phyloP scores from a whole-genome alignment of 2,888 invertebrate genomes.

The Ormyrus pomaceus region DNA sequence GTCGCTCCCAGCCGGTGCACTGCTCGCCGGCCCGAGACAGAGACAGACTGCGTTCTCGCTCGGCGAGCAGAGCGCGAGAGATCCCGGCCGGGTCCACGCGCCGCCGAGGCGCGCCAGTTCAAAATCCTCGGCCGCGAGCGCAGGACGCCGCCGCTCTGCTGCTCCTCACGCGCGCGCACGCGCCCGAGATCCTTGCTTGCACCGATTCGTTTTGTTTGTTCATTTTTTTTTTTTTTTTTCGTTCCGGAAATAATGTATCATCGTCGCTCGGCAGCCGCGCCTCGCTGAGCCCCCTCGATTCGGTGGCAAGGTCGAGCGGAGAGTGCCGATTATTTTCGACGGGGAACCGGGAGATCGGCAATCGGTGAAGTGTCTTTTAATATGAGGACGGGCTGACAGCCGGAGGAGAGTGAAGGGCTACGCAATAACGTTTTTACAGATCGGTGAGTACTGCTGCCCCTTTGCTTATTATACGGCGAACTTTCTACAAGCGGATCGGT shows the following conservation, averaged over 20 bases:
- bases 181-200: background rate
- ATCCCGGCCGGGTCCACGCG: slow-evolving; percentile 23
- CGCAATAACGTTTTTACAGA: background rate
- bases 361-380: slow-evolving; percentile 5
- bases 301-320: too few relatives aligned
- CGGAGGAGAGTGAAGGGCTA: background rate
- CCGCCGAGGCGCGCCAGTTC: slow-evolving; percentile 56
- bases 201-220: background rate
- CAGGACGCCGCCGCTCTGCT: slow-evolving; percentile 54
- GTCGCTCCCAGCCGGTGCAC: slow-evolving; percentile 25
- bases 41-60: too few relatives aligned
- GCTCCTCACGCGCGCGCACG: background rate
- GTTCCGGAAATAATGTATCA: too few relatives aligned
- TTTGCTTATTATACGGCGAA: too few relatives aligned
- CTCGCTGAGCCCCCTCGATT: too few relatives aligned
- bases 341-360: background rate
- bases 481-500: background rate
- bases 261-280: background rate
- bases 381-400: slow-evolving; percentile 29
- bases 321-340: background rate
- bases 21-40: slow-evolving; percentile 1
- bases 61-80: background rate
- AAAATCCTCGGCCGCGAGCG: slow-evolving; percentile 60
- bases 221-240: too few relatives aligned
- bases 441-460: slow-evolving; percentile 19